These are phyloP conservation scores for Batillaria attramentaria DNA, from an alignment of 1,140 invertebrate genomes.

Conservation along the genomic window DNA sequence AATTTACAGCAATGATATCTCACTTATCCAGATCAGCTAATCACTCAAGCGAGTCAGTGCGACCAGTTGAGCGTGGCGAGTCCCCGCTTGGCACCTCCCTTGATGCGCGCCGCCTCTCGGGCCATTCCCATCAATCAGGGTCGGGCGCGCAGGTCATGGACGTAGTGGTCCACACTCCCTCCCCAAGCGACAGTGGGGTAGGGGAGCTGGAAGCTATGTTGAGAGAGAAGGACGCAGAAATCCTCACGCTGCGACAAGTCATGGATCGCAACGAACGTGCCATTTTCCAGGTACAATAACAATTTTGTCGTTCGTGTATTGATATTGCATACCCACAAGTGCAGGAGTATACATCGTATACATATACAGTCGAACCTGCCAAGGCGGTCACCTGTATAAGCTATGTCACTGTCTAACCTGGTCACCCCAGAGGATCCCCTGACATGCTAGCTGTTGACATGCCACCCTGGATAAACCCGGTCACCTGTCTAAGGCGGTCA, in stretches of 20 bases:
- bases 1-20: not conserved
- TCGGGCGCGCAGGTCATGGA: slow-evolving; percentile 55
- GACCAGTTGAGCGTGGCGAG: slow-evolving; percentile 36
- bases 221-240: slow-evolving; percentile 82
- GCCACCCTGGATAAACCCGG: too few relatives aligned
- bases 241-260: slow-evolving; percentile 81
- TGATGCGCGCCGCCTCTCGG: slow-evolving; percentile 51
- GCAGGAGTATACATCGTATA: not conserved
- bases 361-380: too few relatives aligned
- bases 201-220: slow-evolving; percentile 84
- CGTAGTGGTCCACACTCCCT: slow-evolving; percentile 77
- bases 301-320: too few relatives aligned
- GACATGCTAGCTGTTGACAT: too few relatives aligned
- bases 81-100: slow-evolving; percentile 52
- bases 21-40: not conserved
- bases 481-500: too few relatives aligned
- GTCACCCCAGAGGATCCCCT: too few relatives aligned
- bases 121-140: slow-evolving; percentile 41
- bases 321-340: not conserved
- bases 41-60: slow-evolving; percentile 33
- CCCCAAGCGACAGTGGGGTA: slow-evolving; percentile 86
- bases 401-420: too few relatives aligned
- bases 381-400: too few relatives aligned
- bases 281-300: slow-evolving; percentile 78
- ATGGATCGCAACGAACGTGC: slow-evolving; percentile 87